phyloP scores from a whole-genome alignment of 2,888 invertebrate genomes.

The Eretmocerus hayati region DNA sequence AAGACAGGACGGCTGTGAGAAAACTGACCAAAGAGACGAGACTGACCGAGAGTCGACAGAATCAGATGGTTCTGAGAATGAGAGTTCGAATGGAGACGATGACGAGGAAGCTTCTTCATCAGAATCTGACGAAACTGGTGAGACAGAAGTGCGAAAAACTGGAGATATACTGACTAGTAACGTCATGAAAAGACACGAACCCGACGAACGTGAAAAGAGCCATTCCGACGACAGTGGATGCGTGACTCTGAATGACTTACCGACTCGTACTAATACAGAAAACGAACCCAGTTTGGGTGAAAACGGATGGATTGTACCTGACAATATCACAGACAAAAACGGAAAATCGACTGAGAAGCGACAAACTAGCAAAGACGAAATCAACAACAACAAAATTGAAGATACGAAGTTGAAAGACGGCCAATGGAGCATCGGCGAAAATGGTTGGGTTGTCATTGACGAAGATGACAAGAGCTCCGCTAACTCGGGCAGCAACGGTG shows the following conservation, averaged over 20 bases:
- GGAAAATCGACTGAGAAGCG: not conserved
- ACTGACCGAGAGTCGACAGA: not conserved
- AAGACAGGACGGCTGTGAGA: not conserved
- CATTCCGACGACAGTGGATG: slow-evolving; percentile 38
- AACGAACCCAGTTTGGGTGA: slow-evolving; percentile 26
- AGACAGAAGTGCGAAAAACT: slow-evolving; percentile 1
- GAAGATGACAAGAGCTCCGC: slow-evolving; percentile 15
- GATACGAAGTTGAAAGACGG: slow-evolving; percentile 10
- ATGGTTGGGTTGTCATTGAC: slow-evolving; percentile 27
- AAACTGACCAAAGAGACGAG: not conserved
- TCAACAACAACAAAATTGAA: slow-evolving; percentile 22
- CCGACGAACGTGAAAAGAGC: slow-evolving; percentile 6
- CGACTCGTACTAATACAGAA: not conserved
- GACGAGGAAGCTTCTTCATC: slow-evolving; percentile 21
- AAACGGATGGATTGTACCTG: slow-evolving; percentile 36
- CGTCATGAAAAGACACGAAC: too few species aligned
- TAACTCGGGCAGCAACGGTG: slow-evolving; percentile 17
- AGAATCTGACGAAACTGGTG: slow-evolving; percentile 6
- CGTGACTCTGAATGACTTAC: slow-evolving; percentile 36
- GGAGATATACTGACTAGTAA: not conserved
- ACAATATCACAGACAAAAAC: slow-evolving; percentile 31
- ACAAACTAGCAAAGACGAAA: slow-evolving; percentile 7
- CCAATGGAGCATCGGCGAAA: slow-evolving; percentile 29
- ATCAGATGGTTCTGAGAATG: not conserved
- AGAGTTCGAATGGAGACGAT: slow-evolving; percentile 9